Conservation (phyloP, 1,140 invertebrate species). For the Lineus longissimus region DNA sequence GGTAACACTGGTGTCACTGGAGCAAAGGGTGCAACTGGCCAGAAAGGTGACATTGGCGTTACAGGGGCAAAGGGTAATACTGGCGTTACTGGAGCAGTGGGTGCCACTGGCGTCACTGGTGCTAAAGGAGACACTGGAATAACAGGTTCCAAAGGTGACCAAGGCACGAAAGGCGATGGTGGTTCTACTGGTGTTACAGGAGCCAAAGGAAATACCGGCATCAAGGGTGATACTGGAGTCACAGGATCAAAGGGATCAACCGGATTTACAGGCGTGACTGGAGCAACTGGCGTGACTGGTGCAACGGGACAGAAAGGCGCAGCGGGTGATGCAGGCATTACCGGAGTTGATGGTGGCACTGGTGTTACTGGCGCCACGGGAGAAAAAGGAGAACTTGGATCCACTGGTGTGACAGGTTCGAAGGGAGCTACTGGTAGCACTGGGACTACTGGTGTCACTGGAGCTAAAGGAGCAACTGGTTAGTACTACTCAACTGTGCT, state of each 20-base stretch:
- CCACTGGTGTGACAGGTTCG: conserved; percentile 1
- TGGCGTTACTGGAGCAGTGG: conserved; percentile 3
- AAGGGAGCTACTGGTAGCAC: background rate
- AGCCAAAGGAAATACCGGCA: background rate
- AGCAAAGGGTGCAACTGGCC: conserved; percentile 2
- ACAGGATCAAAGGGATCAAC: background rate
- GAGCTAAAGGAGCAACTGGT: conserved; percentile 16
- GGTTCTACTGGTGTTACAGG: background rate
- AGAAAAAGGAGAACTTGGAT: background rate
- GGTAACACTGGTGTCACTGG: conserved; percentile 3
- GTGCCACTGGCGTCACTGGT: conserved; percentile 3
- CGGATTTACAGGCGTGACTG: too few relatives aligned
- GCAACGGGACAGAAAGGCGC: background rate
- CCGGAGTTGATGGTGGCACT: background rate
- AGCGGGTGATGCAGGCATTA: background rate
- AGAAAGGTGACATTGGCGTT: background rate
- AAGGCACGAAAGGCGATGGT: too few relatives aligned
- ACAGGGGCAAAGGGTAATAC: background rate
- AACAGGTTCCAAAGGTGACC: background rate
- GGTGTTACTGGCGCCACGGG: conserved; percentile 6
- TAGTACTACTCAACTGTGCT: too few relatives aligned
- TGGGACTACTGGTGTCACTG: conserved; percentile 13
- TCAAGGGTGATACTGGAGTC: background rate
- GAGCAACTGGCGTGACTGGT: background rate
- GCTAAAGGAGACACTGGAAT: background rate